These are phyloP conservation scores for Epicauta chinensis DNA, from an alignment of 1,140 invertebrate genomes.

Conservation along the genomic window DNA sequence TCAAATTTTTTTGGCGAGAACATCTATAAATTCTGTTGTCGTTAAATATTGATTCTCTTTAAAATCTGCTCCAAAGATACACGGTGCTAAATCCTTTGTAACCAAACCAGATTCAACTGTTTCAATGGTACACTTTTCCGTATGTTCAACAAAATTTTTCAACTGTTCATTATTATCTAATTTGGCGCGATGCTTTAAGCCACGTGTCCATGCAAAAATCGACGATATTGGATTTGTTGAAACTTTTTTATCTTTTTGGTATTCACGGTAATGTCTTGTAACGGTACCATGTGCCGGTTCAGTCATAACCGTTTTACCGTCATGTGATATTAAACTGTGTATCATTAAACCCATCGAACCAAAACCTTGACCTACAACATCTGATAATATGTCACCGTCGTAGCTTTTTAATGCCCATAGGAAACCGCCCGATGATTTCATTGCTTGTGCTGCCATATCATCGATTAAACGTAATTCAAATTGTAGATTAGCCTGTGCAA, in stretches of 20 bases:
- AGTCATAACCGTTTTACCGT: constrained; percentile 92
- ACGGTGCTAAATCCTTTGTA: constrained; percentile 97
- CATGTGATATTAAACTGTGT: constrained; percentile 85
- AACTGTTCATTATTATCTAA: constrained; percentile 76
- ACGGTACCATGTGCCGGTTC: constrained; percentile 97
- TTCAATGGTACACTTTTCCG: constrained; percentile 84
- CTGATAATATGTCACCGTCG: constrained; percentile 71
- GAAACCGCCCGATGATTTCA: constrained; percentile 68
- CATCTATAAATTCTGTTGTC: constrained; percentile 6
- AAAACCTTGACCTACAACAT: constrained; percentile 68
- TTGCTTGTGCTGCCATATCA: constrained; percentile 71
- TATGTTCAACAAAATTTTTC: constrained; percentile 65
- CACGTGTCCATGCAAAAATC: constrained; percentile 94
- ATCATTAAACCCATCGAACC: constrained; percentile 92
- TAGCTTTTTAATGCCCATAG: constrained; percentile 77
- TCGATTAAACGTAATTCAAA: constrained; percentile 74
- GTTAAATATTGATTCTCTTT: constrained; percentile 7
- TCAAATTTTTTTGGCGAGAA: neutral
- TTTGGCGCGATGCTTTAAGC: constrained; percentile 84
- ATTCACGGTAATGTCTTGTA: constrained; percentile 82
- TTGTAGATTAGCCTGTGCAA: constrained; percentile 58
- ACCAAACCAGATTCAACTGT: constrained; percentile 89
- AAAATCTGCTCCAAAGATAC: constrained; percentile 69
- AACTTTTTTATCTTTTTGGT: constrained; percentile 92
- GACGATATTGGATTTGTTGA: constrained; percentile 97